phyloP scores from a whole-genome alignment of 92 coral and sea anemone species.

The Epizoanthus ramosus region DNA sequence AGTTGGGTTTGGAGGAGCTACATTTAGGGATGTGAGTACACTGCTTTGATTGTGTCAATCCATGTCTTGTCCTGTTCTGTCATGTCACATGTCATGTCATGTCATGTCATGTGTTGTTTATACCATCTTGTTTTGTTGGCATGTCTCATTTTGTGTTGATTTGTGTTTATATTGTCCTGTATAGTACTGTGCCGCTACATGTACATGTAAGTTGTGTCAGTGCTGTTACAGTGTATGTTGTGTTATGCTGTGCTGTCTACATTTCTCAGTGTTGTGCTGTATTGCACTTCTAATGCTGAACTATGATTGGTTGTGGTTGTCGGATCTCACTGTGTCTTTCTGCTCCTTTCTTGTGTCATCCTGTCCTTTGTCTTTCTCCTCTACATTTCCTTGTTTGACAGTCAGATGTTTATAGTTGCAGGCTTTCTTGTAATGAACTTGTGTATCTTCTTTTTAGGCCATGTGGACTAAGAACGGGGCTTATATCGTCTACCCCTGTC shows the following conservation, averaged over 20 bases:
- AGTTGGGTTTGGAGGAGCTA: constrained; percentile 97
- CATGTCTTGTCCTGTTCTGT: neutral
- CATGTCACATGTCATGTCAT: neutral
- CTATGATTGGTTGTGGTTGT: neutral
- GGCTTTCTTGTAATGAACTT: neutral
- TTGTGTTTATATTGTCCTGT: no score
- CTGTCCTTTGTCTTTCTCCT: neutral
- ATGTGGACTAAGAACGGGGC: constrained; percentile 95
- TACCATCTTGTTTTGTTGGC: neutral
- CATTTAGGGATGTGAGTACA: constrained; percentile 78
- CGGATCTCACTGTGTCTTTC: no score
- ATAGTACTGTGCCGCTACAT: no score
- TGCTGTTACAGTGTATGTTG: no score
- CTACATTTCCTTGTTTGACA: neutral
- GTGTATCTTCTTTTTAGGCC: constrained; percentile 48
- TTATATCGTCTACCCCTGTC: constrained; percentile 86
- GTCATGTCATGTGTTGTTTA: neutral
- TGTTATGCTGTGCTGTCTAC: no score
- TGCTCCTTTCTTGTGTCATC: neutral
- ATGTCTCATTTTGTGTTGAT: neutral
- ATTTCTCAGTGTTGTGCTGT: neutral
- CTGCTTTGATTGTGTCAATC: no score
- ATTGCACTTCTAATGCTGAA: no score
- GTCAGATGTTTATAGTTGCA: neutral
- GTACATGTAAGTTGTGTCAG: no score